A percentile compares a stretch with the other conserved stretches of the same genome.
phyloP scores from a whole-genome alignment of 2,113 vertebrate genomes.

The Phasianus colchicus region DNA sequence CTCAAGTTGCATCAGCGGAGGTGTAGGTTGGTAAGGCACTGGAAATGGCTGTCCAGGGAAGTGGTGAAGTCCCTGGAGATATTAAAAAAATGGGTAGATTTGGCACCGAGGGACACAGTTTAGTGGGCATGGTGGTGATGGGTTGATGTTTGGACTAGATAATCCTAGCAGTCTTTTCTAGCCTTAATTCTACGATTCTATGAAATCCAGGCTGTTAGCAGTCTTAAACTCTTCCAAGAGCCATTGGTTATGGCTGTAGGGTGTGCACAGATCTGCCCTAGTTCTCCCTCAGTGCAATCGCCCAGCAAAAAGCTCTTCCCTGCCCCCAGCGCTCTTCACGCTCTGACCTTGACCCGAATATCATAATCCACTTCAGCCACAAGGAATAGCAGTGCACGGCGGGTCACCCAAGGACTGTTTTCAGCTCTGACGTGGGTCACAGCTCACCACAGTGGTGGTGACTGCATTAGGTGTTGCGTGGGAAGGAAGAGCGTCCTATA shows the following conservation, averaged over 20 bases:
- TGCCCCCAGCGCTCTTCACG: accelerated
- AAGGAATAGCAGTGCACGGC: background rate
- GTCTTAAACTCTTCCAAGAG: accelerated
- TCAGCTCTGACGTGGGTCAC: background rate
- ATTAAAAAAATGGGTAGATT: too few relatives aligned
- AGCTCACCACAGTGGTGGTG: background rate
- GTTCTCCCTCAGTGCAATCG: accelerated
- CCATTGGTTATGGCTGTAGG: accelerated
- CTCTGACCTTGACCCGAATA: slow-evolving; percentile 44
- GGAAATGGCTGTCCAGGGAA: too few relatives aligned
- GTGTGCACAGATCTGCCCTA: background rate
- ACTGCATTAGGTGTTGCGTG: background rate
- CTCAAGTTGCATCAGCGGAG: too few relatives aligned
- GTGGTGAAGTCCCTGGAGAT: too few relatives aligned
- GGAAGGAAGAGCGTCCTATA: background rate
- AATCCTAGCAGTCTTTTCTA: too few relatives aligned
- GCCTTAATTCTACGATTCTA: too few relatives aligned
- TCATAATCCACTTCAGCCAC: slow-evolving; percentile 34
- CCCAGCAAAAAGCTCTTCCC: background rate
- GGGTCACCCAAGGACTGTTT: background rate
- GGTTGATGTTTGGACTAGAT: too few relatives aligned
- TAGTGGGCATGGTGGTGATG: too few relatives aligned
- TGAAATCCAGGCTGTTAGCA: too few relatives aligned
- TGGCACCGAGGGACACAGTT: too few relatives aligned
- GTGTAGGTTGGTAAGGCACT: too few relatives aligned